phyloP scores from a whole-genome alignment of 2,888 invertebrate species.

The Tineola bisselliella region DNA sequence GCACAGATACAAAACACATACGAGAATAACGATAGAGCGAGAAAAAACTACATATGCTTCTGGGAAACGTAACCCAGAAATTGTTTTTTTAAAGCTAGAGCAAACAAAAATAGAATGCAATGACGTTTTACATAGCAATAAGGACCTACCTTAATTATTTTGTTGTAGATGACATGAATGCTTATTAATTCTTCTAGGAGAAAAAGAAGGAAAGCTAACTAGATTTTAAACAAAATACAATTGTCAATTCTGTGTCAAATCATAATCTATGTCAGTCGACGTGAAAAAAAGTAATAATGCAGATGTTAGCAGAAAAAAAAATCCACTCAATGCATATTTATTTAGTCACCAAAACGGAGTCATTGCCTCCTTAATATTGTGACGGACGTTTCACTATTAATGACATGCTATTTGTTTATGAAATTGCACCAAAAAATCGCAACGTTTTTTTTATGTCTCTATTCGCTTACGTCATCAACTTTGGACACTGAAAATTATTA shows the following conservation, averaged over 20 bases:
- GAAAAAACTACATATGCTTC: neutral
- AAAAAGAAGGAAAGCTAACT: too few relatives aligned
- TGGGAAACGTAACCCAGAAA: neutral
- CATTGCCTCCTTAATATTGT: neutral
- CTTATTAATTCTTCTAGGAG: too few relatives aligned
- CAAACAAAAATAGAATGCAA: too few relatives aligned
- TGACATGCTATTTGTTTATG: neutral
- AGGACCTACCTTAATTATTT: too few relatives aligned
- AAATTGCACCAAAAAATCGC: neutral
- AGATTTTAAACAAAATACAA: too few relatives aligned
- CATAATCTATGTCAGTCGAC: neutral
- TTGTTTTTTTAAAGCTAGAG: neutral
- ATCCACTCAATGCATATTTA: neutral
- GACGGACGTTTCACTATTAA: neutral
- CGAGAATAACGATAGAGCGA: neutral
- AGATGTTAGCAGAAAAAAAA: neutral
- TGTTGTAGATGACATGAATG: too few relatives aligned
- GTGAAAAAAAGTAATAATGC: neutral
- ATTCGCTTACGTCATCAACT: too few relatives aligned
- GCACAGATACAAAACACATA: slow-evolving; percentile 20
- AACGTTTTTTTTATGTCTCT: neutral
- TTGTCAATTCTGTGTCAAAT: too few relatives aligned
- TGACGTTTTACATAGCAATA: too few relatives aligned
- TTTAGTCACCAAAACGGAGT: neutral
- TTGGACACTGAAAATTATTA: too few relatives aligned